Evolutionary conservation across 2,888 invertebrate species (phyloP).

Genomic region (Aphidius colemani): DNA sequence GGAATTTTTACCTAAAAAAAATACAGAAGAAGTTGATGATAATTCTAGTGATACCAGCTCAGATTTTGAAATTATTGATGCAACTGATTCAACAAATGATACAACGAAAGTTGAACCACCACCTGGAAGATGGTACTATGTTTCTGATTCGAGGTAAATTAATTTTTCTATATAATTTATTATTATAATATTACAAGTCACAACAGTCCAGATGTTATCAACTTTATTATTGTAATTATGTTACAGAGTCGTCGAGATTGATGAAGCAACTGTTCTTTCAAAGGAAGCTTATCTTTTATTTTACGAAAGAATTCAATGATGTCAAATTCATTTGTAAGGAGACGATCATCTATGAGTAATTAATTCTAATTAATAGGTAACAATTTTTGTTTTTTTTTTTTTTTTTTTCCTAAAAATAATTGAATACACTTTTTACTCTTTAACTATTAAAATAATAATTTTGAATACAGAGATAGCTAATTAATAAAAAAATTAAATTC

Average conservation of each 20-base stretch:
- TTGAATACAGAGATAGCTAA: too few relatives aligned
- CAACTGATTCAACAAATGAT: conserved; percentile 56
- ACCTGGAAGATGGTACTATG: conserved; percentile 88
- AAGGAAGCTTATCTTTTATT: conserved; percentile 95
- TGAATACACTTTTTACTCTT: too few relatives aligned
- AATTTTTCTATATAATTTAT: not conserved
- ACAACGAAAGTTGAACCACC: conserved; percentile 62
- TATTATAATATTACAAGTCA: too few relatives aligned
- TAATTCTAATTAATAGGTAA: too few relatives aligned
- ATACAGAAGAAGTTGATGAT: conserved; percentile 43
- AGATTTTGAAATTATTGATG: conserved; percentile 35
- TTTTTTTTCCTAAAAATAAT: too few relatives aligned
- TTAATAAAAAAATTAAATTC: too few relatives aligned
- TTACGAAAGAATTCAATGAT: conserved; percentile 88
- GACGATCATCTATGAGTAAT: not conserved
- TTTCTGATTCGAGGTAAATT: conserved; percentile 79
- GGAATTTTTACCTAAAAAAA: conserved; percentile 69
- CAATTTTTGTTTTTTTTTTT: too few relatives aligned
- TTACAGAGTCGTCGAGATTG: conserved; percentile 73
- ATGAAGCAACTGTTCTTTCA: conserved; percentile 78
- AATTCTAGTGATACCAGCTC: conserved; percentile 22
- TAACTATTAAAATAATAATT: too few relatives aligned
- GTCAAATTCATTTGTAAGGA: not conserved
- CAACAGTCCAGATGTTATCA: not conserved
- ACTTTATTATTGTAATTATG: too few relatives aligned